phyloP scores from a whole-genome alignment of 2,113 vertebrate genomes.

The Vulpes vulpes region DNA sequence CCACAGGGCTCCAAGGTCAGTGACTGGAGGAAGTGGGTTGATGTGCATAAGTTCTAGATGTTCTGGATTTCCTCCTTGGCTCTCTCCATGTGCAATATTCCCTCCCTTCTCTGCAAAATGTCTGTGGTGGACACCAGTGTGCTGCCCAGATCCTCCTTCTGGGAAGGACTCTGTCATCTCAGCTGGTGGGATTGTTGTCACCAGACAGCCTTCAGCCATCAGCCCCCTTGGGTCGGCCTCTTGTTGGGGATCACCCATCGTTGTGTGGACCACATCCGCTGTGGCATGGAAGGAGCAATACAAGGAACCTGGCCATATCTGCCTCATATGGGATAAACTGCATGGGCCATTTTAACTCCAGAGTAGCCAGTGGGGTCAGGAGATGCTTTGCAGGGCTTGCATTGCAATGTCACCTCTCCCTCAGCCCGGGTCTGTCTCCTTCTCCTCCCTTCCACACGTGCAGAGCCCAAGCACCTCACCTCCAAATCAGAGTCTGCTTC shows the following conservation, averaged over 20 bases:
- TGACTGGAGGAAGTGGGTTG: background rate
- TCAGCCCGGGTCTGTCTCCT: background rate
- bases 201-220: background rate
- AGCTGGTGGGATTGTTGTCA: background rate
- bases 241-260: background rate
- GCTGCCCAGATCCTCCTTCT: background rate
- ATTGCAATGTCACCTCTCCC: background rate
- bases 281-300: background rate
- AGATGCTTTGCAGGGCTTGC: background rate
- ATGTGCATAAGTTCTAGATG: background rate
- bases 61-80: background rate
- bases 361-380: background rate
- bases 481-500: background rate
- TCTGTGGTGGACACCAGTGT: background rate
- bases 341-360: background rate
- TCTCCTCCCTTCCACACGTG: background rate
- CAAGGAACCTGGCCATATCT: background rate
- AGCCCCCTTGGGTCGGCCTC: background rate
- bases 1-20: background rate
- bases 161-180: background rate
- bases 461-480: background rate
- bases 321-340: background rate
- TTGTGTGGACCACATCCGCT: background rate
- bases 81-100: background rate
- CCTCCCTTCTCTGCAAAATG: background rate